Base-by-base conservation (phyloP, 1,140 invertebrate species). In the Heliconius hewitsoni region DNA sequence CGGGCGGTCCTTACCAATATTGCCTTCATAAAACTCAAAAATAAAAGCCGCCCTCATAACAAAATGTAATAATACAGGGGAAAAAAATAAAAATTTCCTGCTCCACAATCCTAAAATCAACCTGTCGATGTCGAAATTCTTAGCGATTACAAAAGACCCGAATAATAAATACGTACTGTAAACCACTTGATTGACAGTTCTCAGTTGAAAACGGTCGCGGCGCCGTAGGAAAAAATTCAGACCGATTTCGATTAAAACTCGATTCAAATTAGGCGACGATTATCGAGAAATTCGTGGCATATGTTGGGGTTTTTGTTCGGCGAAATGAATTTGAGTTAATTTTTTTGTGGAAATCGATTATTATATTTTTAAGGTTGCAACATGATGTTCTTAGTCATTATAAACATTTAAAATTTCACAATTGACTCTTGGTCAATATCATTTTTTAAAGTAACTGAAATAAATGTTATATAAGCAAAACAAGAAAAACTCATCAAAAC, bases 261-360 rank as follows among this genome's bases (percentile, higher is more conserved):
- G 80, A 82, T 82, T 83, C 86, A 85, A 89, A 91, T 90, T 88
- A 89, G 87, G 73, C 83, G 78, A 79, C 83, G 84, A 91, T 91
- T 91, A 92, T 92, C 84, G 87, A 81, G 81, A 88, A 91, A 89
- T 86, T 88, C 85, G 90, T 90, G 88, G 90, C 89, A 90, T 91
- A 90, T 91, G 90, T 89, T 89, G 82, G 82, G 84, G 42, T 16
- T 83, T 84, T 82, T 66, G 60, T 79, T 79, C 66, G 66, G 74
- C n/a, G 70, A 60, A 76, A 37, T 19, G 23, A 39, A 66, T 66
- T 66, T 66, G 0, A 66, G 60, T 5, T 66, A 27, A 66, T 27
- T 66, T 66, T 16, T 30, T 27, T 27, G 23, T 27, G 60, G 60
- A 66, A 30, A 66, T 66, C 60, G 60, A 66, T 66, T 66, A 66